A percentile compares a stretch with the other conserved stretches of the same genome.
These are phyloP conservation scores for Drosophila lowei DNA, from an alignment of 1,140 invertebrate genomes.

Conservation along the genomic window DNA sequence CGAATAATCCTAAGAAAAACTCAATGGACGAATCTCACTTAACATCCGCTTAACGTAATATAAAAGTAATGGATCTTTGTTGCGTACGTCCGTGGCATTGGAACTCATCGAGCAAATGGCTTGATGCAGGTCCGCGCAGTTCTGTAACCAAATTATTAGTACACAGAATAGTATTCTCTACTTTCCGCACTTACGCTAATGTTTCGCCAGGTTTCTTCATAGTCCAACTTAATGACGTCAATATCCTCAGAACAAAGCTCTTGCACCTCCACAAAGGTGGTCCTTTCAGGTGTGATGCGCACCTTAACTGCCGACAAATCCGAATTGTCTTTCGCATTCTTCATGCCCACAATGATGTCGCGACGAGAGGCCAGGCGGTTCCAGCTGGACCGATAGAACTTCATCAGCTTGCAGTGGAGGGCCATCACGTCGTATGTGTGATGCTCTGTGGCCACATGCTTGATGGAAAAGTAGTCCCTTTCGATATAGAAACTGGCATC, in stretches of 20 bases:
- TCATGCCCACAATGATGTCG: conserved; percentile 65
- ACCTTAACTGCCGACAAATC: conserved; percentile 42
- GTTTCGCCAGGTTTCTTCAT: conserved; percentile 67
- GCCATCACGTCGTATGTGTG: conserved; percentile 71
- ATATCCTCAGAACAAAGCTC: conserved; percentile 69
- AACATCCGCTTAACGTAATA: conserved; percentile 55
- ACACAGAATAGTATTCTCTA: too few species aligned
- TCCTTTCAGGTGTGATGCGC: conserved; percentile 58
- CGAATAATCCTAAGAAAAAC: conserved; percentile 55
- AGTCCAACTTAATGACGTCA: conserved; percentile 50
- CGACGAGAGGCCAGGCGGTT: conserved; percentile 69
- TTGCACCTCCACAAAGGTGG: conserved; percentile 64
- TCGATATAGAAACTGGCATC: conserved; percentile 74
- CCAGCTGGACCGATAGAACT: conserved; percentile 66
- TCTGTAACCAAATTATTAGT: conserved; percentile 12
- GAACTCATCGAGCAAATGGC: conserved; percentile 61
- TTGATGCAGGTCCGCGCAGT: conserved; percentile 64
- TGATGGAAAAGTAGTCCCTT: conserved; percentile 65
- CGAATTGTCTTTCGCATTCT: conserved; percentile 39
- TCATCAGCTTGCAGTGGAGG: conserved; percentile 65
- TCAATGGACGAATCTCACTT: conserved; percentile 53
- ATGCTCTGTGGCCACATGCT: conserved; percentile 66
- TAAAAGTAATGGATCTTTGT: conserved; percentile 60
- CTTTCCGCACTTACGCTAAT: conserved; percentile 43
- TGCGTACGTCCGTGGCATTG: conserved; percentile 52